Base-by-base conservation (phyloP, 2,113 vertebrate genomes). In the Micronycteris hirsuta region DNA sequence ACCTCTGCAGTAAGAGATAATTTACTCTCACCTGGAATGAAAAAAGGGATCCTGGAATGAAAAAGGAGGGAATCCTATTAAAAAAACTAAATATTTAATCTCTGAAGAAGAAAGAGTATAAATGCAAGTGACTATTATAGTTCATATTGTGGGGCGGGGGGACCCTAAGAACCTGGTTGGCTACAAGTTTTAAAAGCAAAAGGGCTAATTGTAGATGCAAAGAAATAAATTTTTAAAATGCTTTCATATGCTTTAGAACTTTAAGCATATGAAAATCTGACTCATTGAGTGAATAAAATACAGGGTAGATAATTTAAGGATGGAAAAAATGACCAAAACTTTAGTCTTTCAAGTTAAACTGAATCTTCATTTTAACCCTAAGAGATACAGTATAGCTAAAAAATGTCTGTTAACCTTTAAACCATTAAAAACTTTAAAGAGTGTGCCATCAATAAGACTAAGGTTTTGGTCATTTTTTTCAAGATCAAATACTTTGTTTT, bases 131-230 rank as follows among this genome's bases (percentile, higher is more conserved):
- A 86, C 15, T 87, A 52, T 38, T n/a, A 94, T 38, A 95, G 49
- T 67, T 93, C 47, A 81, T 15, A 80, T 28, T 80, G 28, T 61
- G 28, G 74, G 5, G 52, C 9, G 20, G 36, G 70, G 82, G 56
- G 86, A 61, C 58, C 58, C 63, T 20, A 85, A 90, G 38, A 33
- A 65, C 20, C 26, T 65, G 28, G 33, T 4, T 88, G 19, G 11
- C 87, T 76, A 1, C 36, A 89, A 86, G 15, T 70, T 86, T 91
- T 92, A 89, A 89, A 91, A 92, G 67, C 24, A 88, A 91, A 89
- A 84, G 26, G 16, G 19, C 19, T 83, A 89, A 86, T 8, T 84
- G 56, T 28, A 86, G 74, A 81, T 63, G 58, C 33, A 68, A 19
- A 58, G 17, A 71, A 81, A 52, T 54, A 89, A 43, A 38, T 3